Evolutionary conservation across 2,888 invertebrate species (phyloP).

Genomic region (Athrips mouffetella): DNA sequence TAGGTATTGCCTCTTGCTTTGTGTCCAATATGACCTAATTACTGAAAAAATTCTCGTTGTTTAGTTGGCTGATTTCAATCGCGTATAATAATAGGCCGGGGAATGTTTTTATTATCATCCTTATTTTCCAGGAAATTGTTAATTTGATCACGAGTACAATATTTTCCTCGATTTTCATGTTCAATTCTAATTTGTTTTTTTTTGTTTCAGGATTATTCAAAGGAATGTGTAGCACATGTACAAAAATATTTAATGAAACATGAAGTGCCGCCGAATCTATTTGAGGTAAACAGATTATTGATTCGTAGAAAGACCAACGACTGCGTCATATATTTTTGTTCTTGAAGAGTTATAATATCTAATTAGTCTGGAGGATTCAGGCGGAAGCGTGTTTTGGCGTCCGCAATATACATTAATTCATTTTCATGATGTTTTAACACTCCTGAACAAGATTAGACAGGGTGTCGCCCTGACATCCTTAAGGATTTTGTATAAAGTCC

Average conservation of each 20-base stretch:
- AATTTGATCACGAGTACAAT: slow-evolving; percentile 8
- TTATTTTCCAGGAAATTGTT: not conserved
- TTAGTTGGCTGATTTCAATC: slow-evolving; percentile 31
- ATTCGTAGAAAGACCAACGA: no score
- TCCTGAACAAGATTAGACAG: no score
- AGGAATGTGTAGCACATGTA: slow-evolving; percentile 97
- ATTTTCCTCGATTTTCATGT: not conserved
- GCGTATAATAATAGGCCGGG: slow-evolving; percentile 29
- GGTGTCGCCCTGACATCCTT: no score
- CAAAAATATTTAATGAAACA: slow-evolving; percentile 98
- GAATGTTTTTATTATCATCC: slow-evolving; percentile 27
- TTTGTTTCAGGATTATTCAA: slow-evolving; percentile 95
- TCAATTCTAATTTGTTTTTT: slow-evolving; percentile 12
- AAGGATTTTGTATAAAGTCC: no score
- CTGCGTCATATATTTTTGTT: no score
- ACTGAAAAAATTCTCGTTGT: not conserved
- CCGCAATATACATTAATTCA: no score
- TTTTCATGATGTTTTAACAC: no score
- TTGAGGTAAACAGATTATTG: slow-evolving; percentile 87
- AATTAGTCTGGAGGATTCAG: no score
- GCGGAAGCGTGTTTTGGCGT: no score
- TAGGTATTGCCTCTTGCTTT: slow-evolving; percentile 21
- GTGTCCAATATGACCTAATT: not conserved
- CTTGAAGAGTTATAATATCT: no score
- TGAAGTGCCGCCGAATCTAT: slow-evolving; percentile 97